Conservation (phyloP, 2,797 vertebrate species). For the Artibeus jamaicensis region DNA sequence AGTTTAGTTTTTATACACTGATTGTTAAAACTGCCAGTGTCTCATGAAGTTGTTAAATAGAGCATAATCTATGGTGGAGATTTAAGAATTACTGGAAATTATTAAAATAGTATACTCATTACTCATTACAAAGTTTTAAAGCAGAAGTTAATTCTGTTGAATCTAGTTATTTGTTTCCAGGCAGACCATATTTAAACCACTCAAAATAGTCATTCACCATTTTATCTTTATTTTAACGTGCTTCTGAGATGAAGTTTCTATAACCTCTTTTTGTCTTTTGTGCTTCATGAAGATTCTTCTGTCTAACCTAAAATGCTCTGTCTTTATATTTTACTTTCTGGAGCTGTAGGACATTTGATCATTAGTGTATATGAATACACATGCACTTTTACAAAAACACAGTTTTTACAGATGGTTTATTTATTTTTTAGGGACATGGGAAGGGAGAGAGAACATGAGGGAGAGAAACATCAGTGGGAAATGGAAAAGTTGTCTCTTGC, state of each 20-base stretch:
- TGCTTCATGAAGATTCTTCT: neutral
- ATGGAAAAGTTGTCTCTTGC: neutral
- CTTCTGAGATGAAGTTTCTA: neutral
- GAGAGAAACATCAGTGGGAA: neutral
- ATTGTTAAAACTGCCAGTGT: neutral
- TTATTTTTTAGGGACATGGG: neutral
- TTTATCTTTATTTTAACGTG: neutral
- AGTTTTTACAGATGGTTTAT: neutral
- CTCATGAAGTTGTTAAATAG: neutral
- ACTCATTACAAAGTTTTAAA: neutral
- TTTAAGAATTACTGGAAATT: neutral
- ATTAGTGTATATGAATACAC: neutral
- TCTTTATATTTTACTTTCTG: neutral
- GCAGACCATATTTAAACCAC: neutral
- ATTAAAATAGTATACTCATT: neutral
- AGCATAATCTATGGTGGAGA: neutral
- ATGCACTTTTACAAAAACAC: neutral
- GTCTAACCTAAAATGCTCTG: neutral
- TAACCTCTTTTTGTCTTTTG: neutral
- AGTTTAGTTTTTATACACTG: neutral
- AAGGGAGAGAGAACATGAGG: too few species aligned
- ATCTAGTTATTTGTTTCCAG: neutral
- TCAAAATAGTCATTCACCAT: neutral
- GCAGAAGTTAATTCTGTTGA: neutral
- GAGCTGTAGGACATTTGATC: neutral